phyloP scores from a whole-genome alignment of 1,140 invertebrate species.

The Melipona quadrifasciata region DNA sequence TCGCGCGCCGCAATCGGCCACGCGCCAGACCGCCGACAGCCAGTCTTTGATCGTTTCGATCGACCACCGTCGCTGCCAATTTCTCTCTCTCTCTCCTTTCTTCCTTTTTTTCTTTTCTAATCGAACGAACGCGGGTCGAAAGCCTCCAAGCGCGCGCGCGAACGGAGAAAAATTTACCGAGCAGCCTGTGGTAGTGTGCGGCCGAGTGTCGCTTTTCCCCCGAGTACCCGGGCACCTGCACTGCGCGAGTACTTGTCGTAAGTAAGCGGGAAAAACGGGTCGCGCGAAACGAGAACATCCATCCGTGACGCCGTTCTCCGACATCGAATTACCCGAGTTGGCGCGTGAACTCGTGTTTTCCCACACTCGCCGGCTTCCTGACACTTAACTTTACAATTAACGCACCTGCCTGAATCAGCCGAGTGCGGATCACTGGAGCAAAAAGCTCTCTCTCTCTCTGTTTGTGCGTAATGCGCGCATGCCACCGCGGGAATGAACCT shows the following conservation, averaged over 20 bases:
- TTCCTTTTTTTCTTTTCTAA: no score
- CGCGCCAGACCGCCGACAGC: neutral
- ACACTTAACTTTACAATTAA: constrained; percentile 74
- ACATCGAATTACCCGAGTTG: constrained; percentile 30
- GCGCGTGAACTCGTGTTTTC: constrained; percentile 21
- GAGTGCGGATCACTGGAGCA: constrained; percentile 9
- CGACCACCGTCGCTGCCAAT: neutral
- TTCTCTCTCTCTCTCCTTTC: neutral
- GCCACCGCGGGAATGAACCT: neutral
- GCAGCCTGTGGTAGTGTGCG: neutral
- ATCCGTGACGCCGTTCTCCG: constrained; percentile 17
- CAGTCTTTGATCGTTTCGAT: neutral
- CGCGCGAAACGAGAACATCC: constrained; percentile 47
- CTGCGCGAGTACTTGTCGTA: neutral
- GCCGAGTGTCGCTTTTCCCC: neutral
- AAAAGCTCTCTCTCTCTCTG: neutral
- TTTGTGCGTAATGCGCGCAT: neutral
- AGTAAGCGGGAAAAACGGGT: constrained; percentile 10
- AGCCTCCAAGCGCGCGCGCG: neutral
- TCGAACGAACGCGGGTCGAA: neutral
- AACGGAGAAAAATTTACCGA: constrained; percentile 12
- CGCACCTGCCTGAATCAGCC: constrained; percentile 56
- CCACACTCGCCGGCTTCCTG: constrained; percentile 51
- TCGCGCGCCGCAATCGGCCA: neutral
- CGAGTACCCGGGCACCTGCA: neutral